Base-by-base conservation (phyloP, 2,113 vertebrate genomes). In the Murina feae region DNA sequence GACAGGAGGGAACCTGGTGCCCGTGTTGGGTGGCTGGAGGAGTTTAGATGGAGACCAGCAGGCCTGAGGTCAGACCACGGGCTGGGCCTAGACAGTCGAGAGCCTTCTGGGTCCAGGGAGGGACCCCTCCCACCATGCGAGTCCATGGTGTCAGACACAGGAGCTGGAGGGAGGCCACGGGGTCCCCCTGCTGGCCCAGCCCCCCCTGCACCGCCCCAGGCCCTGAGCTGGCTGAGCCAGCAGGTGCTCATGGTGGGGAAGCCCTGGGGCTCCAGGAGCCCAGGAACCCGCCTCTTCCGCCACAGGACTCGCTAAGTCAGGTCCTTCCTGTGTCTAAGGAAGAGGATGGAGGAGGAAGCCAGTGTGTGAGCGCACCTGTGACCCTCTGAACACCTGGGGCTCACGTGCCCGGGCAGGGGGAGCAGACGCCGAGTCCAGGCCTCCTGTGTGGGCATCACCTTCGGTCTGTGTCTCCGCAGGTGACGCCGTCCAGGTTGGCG, bases 291-390 rank as follows among this genome's bases (percentile, higher is more conserved):
- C 51, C 28, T 30, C 47, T 35, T 30, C 25, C 35, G 4, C 16
- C 7, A 14, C 1, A n/a, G 65, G 28, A 5, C 39, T 60, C 47
- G 3, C n/a, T 30, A 55, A 21, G 6, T 30, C 7, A 0, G 4
- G 5, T 16, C 3, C 13, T 39, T 6, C 20, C n/a, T 83, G 7
- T 44, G 47, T 66, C 44, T 37, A 9, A 76, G 72, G 35, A 91
- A 28, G 25, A 4, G 47, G 71, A 5, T 1, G 8, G 28, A 30
- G 6, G 18, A 49, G 65, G 14, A n/a, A 87, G 68, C 55, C 32
- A 18, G 9, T 65, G 72, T 18, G 35, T 0, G 17, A 5, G 35
- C 2, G 14, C 44, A 20, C n/a, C 84, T 25, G 9, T 39, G 58
- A 25, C 23, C 63, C 5, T 13, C 21, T 30, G 42, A 18, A 9